These are phyloP conservation scores for Grallaria varia DNA, from an alignment of 2,113 vertebrate species.

Conservation along the genomic window DNA sequence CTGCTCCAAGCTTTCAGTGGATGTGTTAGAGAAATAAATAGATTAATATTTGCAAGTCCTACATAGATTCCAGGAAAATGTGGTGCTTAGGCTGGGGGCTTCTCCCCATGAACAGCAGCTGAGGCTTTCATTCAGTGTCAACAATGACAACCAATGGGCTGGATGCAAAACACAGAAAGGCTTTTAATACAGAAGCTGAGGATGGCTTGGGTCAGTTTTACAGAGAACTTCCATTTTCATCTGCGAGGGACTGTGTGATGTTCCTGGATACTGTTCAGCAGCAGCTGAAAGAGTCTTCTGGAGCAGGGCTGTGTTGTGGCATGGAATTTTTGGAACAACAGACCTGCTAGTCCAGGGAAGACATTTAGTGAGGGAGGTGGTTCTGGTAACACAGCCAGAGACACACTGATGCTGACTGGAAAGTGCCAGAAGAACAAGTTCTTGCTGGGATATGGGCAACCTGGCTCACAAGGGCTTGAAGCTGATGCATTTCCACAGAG, in stretches of 20 bases:
- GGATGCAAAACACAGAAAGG: not conserved
- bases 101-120: not conserved
- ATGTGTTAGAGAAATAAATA: conserved; percentile 24
- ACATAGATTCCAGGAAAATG: conserved; percentile 66
- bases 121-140: not conserved
- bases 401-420: not conserved
- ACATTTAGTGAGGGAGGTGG: not conserved
- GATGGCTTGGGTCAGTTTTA: not conserved
- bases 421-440: not conserved
- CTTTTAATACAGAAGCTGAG: not conserved
- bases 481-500: not conserved
- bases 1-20: not conserved
- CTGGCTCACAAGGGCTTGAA: not conserved
- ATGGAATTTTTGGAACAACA: not conserved
- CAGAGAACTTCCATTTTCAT: not conserved
- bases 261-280: not conserved
- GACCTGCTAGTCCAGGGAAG: not conserved
- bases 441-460: not conserved
- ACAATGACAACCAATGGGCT: not conserved
- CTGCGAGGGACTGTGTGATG: not conserved
- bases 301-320: not conserved
- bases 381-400: not conserved
- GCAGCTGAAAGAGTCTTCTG: not conserved
- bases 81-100: conserved; percentile 9
- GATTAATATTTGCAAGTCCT: conserved; percentile 14